Conservation (phyloP, 1,140 invertebrate species). For the Drosophila insularis region DNA sequence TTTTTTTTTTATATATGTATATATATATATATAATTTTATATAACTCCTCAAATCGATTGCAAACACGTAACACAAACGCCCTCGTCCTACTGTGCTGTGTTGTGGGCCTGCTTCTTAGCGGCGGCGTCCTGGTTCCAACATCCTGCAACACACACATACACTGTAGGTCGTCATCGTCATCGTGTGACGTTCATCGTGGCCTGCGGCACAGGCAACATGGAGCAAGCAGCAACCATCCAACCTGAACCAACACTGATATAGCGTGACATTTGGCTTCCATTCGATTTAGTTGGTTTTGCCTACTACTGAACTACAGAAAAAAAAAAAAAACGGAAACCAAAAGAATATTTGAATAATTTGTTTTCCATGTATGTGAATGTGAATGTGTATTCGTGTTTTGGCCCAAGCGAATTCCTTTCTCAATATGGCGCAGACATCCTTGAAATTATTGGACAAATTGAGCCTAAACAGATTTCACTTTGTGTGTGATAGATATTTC, state of each 20-base stretch:
- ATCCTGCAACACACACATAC: constrained; percentile 41
- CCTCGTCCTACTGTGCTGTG: background rate
- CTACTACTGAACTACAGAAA: too few species aligned
- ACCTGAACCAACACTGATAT: constrained; percentile 35
- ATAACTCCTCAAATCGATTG: constrained; percentile 80
- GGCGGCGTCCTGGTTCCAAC: constrained; percentile 9
- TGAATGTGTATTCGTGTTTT: background rate
- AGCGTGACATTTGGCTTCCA: constrained; percentile 76
- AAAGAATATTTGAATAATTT: constrained; percentile 67
- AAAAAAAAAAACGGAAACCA: constrained; percentile 13
- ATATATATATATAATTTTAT: constrained; percentile 65
- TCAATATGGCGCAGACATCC: constrained; percentile 37
- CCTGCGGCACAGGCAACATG: constrained; percentile 22
- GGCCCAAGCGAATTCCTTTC: constrained; percentile 51
- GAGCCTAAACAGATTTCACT: constrained; percentile 44
- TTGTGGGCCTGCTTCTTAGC: constrained; percentile 13
- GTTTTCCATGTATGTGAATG: constrained; percentile 1
- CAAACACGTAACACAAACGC: constrained; percentile 71
- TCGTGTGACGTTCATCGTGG: constrained; percentile 46
- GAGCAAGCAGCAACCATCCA: background rate
- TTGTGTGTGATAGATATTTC: background rate
- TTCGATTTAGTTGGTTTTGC: constrained; percentile 63
- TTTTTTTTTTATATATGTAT: constrained; percentile 16
- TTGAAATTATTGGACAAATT: constrained; percentile 68
- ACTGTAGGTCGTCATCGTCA: background rate